phyloP scores from a whole-genome alignment of 2,113 vertebrate genomes.

The Turdus rufiventris region DNA sequence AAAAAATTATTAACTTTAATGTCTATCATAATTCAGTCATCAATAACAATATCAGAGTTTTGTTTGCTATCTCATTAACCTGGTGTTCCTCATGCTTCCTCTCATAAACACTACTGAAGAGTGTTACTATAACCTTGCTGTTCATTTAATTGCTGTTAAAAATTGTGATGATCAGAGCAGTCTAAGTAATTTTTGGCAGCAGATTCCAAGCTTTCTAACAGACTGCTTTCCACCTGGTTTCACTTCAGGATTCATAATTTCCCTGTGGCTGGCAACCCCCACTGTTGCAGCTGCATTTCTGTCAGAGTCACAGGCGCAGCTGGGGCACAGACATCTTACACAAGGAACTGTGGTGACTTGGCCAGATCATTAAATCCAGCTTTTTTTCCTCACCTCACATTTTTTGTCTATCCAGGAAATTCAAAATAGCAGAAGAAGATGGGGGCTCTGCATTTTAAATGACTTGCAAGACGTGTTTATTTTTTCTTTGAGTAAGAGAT shows the following conservation, averaged over 20 bases:
- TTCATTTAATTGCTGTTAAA: not conserved
- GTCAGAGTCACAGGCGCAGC: accelerated
- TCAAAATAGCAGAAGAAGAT: not conserved
- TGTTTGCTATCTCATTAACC: not conserved
- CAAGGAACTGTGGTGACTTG: not conserved
- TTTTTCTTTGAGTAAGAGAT: not conserved
- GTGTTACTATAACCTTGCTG: not conserved
- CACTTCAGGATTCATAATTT: not conserved
- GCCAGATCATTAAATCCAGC: not conserved
- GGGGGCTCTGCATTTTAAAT: not conserved
- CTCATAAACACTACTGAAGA: not conserved
- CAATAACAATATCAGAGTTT: not conserved
- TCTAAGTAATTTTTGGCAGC: not conserved
- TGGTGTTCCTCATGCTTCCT: not conserved
- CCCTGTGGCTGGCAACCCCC: not conserved
- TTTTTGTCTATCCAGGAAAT: not conserved
- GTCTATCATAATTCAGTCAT: not conserved
- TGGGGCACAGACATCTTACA: not conserved
- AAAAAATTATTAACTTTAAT: not conserved
- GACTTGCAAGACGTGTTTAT: not conserved
- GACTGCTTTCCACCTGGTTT: not conserved
- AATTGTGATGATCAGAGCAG: not conserved
- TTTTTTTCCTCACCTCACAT: not conserved
- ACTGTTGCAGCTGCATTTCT: not conserved
- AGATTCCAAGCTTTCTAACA: not conserved